phyloP scores from a whole-genome alignment of 1,140 invertebrate genomes.

The Neoseiulus cucumeris region DNA sequence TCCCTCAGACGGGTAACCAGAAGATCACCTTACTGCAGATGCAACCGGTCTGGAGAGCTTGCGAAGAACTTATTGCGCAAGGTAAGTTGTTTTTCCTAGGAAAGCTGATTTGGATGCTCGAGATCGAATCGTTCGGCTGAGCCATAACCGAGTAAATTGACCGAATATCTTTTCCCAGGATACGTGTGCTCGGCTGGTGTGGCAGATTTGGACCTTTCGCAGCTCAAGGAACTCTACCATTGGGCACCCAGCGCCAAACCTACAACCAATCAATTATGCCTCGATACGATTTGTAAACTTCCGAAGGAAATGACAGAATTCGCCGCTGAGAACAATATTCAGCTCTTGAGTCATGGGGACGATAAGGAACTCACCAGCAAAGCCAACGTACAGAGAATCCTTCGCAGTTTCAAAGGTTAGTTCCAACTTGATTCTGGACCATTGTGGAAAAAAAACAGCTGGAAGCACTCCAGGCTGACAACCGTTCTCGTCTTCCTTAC shows the following conservation, averaged over 20 bases:
- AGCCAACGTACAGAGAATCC: neutral
- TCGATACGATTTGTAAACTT: slow-evolving; percentile 84
- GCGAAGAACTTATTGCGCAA: slow-evolving; percentile 45
- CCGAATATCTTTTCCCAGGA: neutral
- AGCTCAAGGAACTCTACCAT: slow-evolving; percentile 51
- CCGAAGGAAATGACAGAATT: slow-evolving; percentile 68
- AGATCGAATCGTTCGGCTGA: too few relatives aligned
- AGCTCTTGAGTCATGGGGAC: slow-evolving; percentile 85
- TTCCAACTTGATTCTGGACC: neutral
- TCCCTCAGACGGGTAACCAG: neutral
- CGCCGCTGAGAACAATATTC: slow-evolving; percentile 70
- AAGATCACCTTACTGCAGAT: slow-evolving; percentile 36
- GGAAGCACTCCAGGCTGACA: neutral
- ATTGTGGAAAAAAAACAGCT: too few relatives aligned
- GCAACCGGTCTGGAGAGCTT: slow-evolving; percentile 44
- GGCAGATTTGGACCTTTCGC: slow-evolving; percentile 60
- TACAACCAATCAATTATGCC: slow-evolving; percentile 79
- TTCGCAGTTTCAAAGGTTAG: neutral
- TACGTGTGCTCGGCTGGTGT: slow-evolving; percentile 52
- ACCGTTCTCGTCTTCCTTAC: neutral
- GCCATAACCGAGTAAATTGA: too few relatives aligned
- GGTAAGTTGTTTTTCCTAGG: too few relatives aligned
- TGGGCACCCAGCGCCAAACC: slow-evolving; percentile 57
- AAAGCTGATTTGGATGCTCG: too few relatives aligned
- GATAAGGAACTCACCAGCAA: slow-evolving; percentile 34